Base-by-base conservation (phyloP, 2,888 invertebrate genomes). In the Lathronympha strigana region DNA sequence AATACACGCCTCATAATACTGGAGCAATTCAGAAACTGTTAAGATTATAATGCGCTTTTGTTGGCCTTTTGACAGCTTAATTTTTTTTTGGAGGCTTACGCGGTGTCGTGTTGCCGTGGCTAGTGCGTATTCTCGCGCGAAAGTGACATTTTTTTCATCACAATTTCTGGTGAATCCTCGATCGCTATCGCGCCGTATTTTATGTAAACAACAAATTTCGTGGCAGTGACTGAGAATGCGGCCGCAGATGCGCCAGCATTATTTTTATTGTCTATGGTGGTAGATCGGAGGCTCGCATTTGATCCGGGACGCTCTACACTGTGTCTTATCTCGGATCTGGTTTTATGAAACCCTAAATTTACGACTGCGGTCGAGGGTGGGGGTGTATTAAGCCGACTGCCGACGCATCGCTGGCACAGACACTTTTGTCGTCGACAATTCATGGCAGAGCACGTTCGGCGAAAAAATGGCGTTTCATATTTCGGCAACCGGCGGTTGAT, bases 341-440 rank as follows among this genome's bases (percentile, higher is more conserved):
- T 92, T 91, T 92, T 92, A 92, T 92, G 91, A 92, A 92, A 91
- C 92, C 92, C 92, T 91, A 91, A 92, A 92, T 92, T 92, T 92
- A 92, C 91, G 92, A 91, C 88, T 91, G 89, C 79, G 88, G 88
- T 81, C 77, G 87, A 83, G 90, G 90, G 88, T 82, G 84, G 88
- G 84, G 85, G 88, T 79, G 83, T 84, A 86, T 78, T 88, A 87
- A 90, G 90, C 88, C 86, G 83, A 83, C 87, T 86, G 87, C 87
- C 86, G 84, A 83, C 84, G 83, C 69, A 77, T 82, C 83, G 84
- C 80, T 82, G 84, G 81, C 81, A 84, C 87, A 86, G 89, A 88
- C 87, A 89, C 90, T 91, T 89, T 90, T 90, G 90, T 89, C 87
- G 83, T 81, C 82, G 78, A 80, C 89, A 87, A 88, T 90, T 90